phyloP scores from a whole-genome alignment of 1,140 invertebrate species.

The Glossosoma conforme region DNA sequence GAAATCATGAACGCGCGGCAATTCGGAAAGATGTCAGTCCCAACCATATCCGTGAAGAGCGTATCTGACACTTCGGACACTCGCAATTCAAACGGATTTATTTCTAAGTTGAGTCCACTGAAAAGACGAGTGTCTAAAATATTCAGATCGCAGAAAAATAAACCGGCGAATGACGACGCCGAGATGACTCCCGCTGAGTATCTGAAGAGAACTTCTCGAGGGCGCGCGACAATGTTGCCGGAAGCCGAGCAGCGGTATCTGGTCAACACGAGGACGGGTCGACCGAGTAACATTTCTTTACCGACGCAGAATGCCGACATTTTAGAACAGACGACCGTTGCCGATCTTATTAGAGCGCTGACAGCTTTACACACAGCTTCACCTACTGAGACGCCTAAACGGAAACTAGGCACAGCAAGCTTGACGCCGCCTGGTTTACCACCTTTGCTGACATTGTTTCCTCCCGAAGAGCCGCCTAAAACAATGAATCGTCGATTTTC shows the following conservation, averaged over 20 bases:
- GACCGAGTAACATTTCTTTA: slow-evolving; percentile 52
- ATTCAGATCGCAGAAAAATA: not conserved
- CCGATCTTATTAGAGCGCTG: slow-evolving; percentile 66
- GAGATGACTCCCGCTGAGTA: slow-evolving; percentile 25
- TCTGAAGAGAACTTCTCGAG: slow-evolving; percentile 20
- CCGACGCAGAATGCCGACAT: slow-evolving; percentile 55
- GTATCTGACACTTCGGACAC: not conserved
- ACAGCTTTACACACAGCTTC: slow-evolving; percentile 52
- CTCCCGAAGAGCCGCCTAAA: not conserved
- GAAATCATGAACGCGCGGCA: slow-evolving; percentile 46
- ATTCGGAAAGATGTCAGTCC: slow-evolving; percentile 30
- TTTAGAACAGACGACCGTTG: slow-evolving; percentile 70
- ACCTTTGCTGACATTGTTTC: slow-evolving; percentile 11
- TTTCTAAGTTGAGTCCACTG: slow-evolving; percentile 28
- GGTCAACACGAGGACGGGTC: slow-evolving; percentile 33
- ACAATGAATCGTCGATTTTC: slow-evolving; percentile 13
- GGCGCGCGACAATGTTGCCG: slow-evolving; percentile 33
- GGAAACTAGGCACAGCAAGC: slow-evolving; percentile 54
- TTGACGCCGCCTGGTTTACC: slow-evolving; percentile 45
- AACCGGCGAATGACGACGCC: not conserved
- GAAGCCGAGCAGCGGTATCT: slow-evolving; percentile 28
- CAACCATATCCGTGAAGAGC: slow-evolving; percentile 9
- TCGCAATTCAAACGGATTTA: slow-evolving; percentile 14
- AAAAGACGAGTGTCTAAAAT: slow-evolving; percentile 17
- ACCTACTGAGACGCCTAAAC: slow-evolving; percentile 35